phyloP scores from a whole-genome alignment of 2,888 invertebrate genomes.

The Ligdia adustata region DNA sequence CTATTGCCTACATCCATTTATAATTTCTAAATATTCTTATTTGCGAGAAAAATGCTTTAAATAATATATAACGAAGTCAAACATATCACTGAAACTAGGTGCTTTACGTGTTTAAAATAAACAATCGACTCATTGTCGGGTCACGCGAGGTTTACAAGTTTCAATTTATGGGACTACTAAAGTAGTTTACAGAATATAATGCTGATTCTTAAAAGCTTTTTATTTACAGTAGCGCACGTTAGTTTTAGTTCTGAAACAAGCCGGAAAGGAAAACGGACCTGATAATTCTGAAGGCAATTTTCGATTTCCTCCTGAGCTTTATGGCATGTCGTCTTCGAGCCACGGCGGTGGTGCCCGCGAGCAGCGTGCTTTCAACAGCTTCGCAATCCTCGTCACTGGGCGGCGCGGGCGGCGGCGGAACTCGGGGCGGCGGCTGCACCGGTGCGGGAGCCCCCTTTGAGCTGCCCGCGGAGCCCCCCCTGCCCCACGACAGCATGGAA shows the following conservation, averaged over 20 bases:
- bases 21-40: too few relatives aligned
- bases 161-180: slow-evolving; percentile 22
- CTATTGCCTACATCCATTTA: too few relatives aligned
- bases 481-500: slow-evolving; percentile 78
- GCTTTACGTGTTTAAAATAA: slow-evolving; percentile 22
- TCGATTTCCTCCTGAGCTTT: slow-evolving; percentile 73
- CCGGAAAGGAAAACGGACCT: slow-evolving; percentile 55
- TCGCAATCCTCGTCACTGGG: slow-evolving; percentile 57
- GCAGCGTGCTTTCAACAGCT: slow-evolving; percentile 59
- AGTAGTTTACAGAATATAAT: slow-evolving; percentile 21
- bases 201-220: slow-evolving; percentile 15
- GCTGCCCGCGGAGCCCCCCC: slow-evolving; percentile 57
- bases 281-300: slow-evolving; percentile 70
- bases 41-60: slow-evolving; percentile 1
- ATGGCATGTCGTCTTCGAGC: slow-evolving; percentile 77
- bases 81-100: slow-evolving; percentile 18
- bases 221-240: background rate
- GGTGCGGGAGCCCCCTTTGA: slow-evolving; percentile 53
- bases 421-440: slow-evolving; percentile 31
- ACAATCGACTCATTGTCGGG: slow-evolving; percentile 19
- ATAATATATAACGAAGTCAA: slow-evolving; percentile 7
- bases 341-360: slow-evolving; percentile 72
- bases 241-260: slow-evolving; percentile 3
- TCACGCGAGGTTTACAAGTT: slow-evolving; percentile 23
- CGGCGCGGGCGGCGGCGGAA: slow-evolving; percentile 32